Percentiles rank a stretch among this genome's conserved stretches.
These are phyloP conservation scores for Molothrus aeneus DNA, from an alignment of 2,797 vertebrate species.

Conservation along the genomic window DNA sequence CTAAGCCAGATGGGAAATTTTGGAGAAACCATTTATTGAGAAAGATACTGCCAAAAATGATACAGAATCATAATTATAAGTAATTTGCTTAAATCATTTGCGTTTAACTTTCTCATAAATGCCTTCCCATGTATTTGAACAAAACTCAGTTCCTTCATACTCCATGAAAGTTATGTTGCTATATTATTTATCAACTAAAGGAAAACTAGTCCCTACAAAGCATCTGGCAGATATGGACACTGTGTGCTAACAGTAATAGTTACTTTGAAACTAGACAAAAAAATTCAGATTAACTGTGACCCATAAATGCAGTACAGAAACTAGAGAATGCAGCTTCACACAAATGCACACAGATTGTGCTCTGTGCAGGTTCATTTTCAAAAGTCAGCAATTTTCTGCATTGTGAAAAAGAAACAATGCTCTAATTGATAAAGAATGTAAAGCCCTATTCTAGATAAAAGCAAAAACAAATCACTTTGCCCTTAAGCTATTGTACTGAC, in stretches of 20 bases:
- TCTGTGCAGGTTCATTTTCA: background rate
- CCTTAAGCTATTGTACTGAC: background rate
- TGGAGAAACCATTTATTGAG: background rate
- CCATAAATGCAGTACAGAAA: background rate
- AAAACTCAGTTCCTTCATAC: background rate
- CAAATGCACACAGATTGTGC: background rate
- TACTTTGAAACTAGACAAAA: background rate
- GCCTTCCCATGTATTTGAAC: background rate
- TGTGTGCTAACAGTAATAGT: background rate
- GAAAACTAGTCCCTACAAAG: background rate
- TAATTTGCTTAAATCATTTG: background rate
- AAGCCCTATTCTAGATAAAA: background rate
- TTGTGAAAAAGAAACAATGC: background rate
- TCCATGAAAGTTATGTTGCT: background rate
- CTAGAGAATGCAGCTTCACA: background rate
- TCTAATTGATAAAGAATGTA: background rate
- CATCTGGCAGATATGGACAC: background rate
- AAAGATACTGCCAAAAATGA: background rate
- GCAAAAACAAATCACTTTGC: background rate
- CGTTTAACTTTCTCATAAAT: background rate
- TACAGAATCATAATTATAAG: background rate
- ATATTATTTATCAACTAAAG: background rate
- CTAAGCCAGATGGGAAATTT: background rate
- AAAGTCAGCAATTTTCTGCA: background rate
- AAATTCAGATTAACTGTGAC: background rate